phyloP scores from a whole-genome alignment of 2,113 vertebrate species.

The Ia io region DNA sequence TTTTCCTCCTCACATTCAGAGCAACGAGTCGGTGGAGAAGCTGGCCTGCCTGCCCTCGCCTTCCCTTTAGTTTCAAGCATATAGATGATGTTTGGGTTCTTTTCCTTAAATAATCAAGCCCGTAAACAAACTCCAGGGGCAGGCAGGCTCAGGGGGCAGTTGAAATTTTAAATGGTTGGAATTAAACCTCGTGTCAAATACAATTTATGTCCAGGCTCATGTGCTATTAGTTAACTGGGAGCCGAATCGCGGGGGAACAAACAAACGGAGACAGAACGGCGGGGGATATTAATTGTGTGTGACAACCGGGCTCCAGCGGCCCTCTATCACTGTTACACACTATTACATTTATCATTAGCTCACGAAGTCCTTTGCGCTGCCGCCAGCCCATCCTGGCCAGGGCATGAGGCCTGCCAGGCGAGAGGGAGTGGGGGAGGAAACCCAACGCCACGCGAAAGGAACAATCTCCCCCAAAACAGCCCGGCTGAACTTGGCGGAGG shows the following conservation, averaged over 20 bases:
- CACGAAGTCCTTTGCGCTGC: conserved; percentile 70
- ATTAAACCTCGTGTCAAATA: conserved; percentile 87
- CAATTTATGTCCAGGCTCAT: conserved; percentile 84
- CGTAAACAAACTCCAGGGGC: conserved; percentile 77
- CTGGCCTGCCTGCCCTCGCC: not conserved
- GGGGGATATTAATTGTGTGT: conserved; percentile 86
- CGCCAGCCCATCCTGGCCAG: conserved; percentile 55
- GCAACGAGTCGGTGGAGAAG: not conserved
- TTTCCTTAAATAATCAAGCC: conserved; percentile 62
- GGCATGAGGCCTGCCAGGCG: conserved; percentile 31
- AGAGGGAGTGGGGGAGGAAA: conserved; percentile 4
- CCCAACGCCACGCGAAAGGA: not conserved
- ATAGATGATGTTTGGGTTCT: conserved; percentile 63
- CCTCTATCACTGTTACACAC: conserved; percentile 89
- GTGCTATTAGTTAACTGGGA: conserved; percentile 88
- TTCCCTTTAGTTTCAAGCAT: conserved; percentile 66
- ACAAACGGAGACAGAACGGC: conserved; percentile 80
- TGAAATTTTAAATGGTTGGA: conserved; percentile 82
- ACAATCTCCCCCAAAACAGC: not conserved
- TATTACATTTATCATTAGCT: conserved; percentile 85
- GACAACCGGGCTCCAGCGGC: conserved; percentile 84
- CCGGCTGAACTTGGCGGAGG: not conserved
- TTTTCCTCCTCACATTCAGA: conserved; percentile 68
- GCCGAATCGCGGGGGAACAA: conserved; percentile 76
- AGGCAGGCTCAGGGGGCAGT: conserved; percentile 76